Evolutionary conservation across 2,888 invertebrate species (phyloP), one percentile per base, ranked within the genome.

Genomic region (Andrena camellia): DNA sequence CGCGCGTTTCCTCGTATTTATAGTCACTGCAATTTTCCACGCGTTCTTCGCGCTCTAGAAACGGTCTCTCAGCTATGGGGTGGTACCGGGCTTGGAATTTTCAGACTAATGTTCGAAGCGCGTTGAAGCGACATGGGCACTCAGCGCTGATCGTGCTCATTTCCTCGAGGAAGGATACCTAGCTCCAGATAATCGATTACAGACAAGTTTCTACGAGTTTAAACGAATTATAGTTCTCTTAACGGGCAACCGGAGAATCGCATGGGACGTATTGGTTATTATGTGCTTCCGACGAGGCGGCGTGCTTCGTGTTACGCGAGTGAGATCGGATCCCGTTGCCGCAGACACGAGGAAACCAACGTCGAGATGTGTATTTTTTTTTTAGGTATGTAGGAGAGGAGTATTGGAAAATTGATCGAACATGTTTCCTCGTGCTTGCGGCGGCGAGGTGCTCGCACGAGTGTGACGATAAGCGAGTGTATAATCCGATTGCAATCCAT

Each of bases 401-500:
- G 35, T 31, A 20, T 7, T n/a, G 26, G 31, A 17, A 5, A 48
- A 23, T 8, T 20, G 1, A 8, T 8, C 29, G 13, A 5, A 3
- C 20, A 33, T 17, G 70, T 62, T 31, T 67, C 52, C 42, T 70
- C 59, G 66, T n/a, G 23, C 76, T 20, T 67, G 50, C 54, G 62
- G n/a, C 33, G 29, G 67, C 52, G 57, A 42, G 74, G 75, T 57
- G 29, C 54, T 64, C 42, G 84, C 72, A 74, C 66, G 77, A 80
- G 70, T 82, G 75, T 77, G 60, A 74, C 60, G 48, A 77, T 62
- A 72, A 62, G 54, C 64, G 78, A 85, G 84, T 81, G 71, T 81
- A 85, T 86, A 87, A 85, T 84, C 81, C 66, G 81, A 86, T 83
- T 73, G 70, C 79, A 86, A 86, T 87, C 84, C 78, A 78, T 66